Conservation (phyloP, 2,797 vertebrate genomes). For the Acestrorhynchus altus region DNA sequence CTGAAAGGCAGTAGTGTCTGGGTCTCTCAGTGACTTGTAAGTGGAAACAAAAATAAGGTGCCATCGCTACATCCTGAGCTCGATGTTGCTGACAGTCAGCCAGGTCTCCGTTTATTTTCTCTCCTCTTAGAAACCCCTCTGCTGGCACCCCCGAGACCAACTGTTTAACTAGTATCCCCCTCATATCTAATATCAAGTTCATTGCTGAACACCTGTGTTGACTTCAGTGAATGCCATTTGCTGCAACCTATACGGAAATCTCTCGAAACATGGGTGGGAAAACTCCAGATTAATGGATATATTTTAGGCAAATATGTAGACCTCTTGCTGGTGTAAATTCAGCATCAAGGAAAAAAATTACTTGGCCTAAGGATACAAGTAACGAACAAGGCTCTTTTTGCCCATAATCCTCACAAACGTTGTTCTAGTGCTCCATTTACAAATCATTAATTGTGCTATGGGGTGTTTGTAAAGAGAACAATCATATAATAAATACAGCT, state of each 20-base stretch:
- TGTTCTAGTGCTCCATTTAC: conserved; percentile 62
- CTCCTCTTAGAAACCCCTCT: conserved; percentile 51
- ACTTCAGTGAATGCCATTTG: neutral
- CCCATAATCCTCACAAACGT: conserved; percentile 40
- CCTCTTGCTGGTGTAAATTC: conserved; percentile 26
- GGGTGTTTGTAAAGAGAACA: conserved; percentile 64
- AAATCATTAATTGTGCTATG: conserved; percentile 64
- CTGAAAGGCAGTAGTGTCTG: conserved; percentile 65
- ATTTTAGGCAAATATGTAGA: conserved; percentile 37
- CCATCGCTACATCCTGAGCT: conserved; percentile 61
- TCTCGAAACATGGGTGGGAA: conserved; percentile 9
- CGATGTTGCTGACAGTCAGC: conserved; percentile 55
- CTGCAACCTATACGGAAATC: neutral
- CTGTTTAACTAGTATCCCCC: conserved; percentile 44
- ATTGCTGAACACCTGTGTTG: conserved; percentile 38
- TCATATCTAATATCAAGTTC: conserved; percentile 20
- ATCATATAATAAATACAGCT: conserved; percentile 57
- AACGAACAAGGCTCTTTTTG: conserved; percentile 63
- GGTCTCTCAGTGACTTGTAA: conserved; percentile 34
- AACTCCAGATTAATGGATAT: conserved; percentile 25
- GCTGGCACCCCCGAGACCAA: conserved; percentile 28
- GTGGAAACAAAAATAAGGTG: conserved; percentile 76
- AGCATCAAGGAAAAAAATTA: conserved; percentile 43
- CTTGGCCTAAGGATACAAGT: conserved; percentile 41
- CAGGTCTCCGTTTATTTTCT: conserved; percentile 66